Conservation (phyloP, 2,113 vertebrate species). For the Sapayoa aenigma region DNA sequence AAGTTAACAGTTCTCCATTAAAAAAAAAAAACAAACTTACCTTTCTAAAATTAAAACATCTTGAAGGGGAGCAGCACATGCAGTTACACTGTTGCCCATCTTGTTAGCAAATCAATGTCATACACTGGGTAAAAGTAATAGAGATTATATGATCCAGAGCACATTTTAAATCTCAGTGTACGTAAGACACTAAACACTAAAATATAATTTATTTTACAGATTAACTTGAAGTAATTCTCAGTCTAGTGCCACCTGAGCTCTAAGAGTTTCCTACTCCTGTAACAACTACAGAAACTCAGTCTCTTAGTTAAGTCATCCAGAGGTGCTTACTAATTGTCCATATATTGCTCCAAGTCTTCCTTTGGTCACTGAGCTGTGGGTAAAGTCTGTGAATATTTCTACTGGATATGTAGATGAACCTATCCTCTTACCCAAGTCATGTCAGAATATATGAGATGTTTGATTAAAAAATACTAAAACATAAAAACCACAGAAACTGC, state of each 20-base stretch:
- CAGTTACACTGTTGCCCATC: background rate
- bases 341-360: background rate
- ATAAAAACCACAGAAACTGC: background rate
- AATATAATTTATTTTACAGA: constrained; percentile 46
- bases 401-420: background rate
- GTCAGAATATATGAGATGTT: background rate
- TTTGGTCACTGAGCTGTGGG: background rate
- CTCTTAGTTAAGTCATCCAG: background rate
- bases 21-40: background rate
- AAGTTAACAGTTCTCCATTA: background rate
- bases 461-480: background rate
- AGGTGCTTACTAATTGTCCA: background rate
- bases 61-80: background rate
- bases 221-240: constrained; percentile 32
- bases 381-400: background rate
- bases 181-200: constrained; percentile 28
- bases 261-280: background rate
- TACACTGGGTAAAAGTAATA: background rate
- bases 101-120: constrained; percentile 33
- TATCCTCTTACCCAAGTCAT: background rate
- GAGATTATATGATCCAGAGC: constrained; percentile 44
- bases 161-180: background rate
- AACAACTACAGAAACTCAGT: background rate
- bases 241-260: constrained; percentile 45
- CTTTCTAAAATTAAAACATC: background rate